Percentiles rank a stretch among this genome's conserved stretches.
Evolutionary conservation across 2,797 vertebrate genomes (phyloP).

Genomic region (Sebastiscus albofasciatus): DNA sequence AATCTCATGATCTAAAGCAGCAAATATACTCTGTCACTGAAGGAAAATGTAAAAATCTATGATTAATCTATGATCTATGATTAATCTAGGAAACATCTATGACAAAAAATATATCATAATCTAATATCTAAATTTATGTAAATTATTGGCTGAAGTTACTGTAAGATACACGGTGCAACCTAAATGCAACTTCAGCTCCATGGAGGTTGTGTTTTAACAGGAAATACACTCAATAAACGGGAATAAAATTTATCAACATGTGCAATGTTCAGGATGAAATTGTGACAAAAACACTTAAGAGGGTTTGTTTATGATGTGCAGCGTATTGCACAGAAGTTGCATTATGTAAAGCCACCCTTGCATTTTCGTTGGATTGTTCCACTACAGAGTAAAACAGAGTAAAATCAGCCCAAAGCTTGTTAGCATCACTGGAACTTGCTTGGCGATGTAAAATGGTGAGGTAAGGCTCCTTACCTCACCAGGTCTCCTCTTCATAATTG

Average conservation of each 20-base stretch:
- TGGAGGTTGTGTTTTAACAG: neutral
- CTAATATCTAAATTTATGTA: neutral
- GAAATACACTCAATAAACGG: neutral
- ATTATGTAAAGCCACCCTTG: constrained; percentile 16
- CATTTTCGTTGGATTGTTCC: constrained; percentile 33
- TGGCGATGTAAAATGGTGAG: constrained; percentile 8
- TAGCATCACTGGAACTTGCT: constrained; percentile 1
- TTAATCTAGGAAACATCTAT: no score
- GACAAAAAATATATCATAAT: no score
- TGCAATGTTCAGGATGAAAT: neutral
- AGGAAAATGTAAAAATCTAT: neutral
- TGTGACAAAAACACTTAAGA: neutral
- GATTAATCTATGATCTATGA: neutral
- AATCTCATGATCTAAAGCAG: neutral
- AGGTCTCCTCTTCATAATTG: neutral
- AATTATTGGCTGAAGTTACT: neutral
- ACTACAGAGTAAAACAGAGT: constrained; percentile 20
- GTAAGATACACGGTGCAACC: neutral
- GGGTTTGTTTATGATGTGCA: neutral
- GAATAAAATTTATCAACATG: neutral
- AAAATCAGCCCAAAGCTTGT: constrained; percentile 24
- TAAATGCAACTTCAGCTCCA: neutral
- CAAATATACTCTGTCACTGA: neutral
- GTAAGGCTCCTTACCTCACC: neutral
- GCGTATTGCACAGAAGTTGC: constrained; percentile 26